These are phyloP conservation scores for Timema cristinae DNA, from an alignment of 2,888 invertebrate species.

Conservation along the genomic window DNA sequence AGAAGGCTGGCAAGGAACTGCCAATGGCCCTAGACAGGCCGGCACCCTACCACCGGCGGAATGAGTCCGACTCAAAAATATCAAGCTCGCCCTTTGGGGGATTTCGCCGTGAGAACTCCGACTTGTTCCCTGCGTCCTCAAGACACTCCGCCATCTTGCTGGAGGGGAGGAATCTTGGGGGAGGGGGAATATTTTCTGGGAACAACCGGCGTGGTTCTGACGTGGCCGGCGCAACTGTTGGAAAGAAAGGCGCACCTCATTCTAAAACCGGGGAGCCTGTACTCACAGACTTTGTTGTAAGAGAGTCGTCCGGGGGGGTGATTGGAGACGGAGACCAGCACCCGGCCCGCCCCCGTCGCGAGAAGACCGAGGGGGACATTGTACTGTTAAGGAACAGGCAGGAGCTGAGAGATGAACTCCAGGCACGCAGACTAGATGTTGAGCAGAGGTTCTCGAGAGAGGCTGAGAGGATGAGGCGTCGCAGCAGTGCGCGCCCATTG, in stretches of 20 bases:
- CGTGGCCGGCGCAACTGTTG: conserved; percentile 27
- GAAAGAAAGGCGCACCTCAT: conserved; percentile 3
- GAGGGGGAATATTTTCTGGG: conserved; percentile 27
- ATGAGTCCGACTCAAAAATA: conserved; percentile 68
- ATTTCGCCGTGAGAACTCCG: conserved; percentile 79
- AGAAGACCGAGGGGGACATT: conserved; percentile 87
- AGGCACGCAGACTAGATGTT: conserved; percentile 48
- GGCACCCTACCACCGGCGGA: conserved; percentile 56
- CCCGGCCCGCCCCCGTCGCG: conserved; percentile 66
- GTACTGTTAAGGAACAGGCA: conserved; percentile 64
- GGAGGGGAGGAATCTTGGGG: conserved; percentile 48
- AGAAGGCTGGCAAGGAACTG: conserved; percentile 31
- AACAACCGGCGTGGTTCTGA: conserved; percentile 37
- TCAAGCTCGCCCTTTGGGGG: conserved; percentile 63
- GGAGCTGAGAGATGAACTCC: conserved; percentile 48
- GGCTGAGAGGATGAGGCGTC: conserved; percentile 46
- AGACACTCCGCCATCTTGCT: conserved; percentile 71
- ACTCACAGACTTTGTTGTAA: conserved; percentile 61
- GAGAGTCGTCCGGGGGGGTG: conserved; percentile 42
- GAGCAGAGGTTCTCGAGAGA: conserved; percentile 47
- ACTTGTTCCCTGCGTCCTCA: conserved; percentile 70
- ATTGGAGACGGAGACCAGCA: conserved; percentile 39
- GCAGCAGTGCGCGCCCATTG: conserved; percentile 31
- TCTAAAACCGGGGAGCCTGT: conserved; percentile 58
- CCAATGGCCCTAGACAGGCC: conserved; percentile 32